phyloP scores from a whole-genome alignment of 1,140 invertebrate genomes.

The Orchesella cincta region DNA sequence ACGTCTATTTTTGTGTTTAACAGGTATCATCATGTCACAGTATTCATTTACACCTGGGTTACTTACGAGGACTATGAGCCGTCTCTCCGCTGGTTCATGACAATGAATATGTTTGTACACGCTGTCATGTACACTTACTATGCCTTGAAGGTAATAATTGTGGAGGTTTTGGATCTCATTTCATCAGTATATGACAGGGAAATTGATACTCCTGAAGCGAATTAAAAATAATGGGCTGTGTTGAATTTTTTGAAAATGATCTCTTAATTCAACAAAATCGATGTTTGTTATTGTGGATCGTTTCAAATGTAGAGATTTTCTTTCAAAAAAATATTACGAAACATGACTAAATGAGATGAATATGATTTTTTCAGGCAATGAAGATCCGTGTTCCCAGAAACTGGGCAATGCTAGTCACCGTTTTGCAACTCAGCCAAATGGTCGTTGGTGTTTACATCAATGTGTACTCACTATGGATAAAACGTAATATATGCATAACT shows the following conservation, averaged over 20 bases:
- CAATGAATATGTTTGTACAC: slow-evolving; percentile 62
- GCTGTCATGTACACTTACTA: slow-evolving; percentile 59
- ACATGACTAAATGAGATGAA: too few species aligned
- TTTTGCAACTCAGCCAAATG: slow-evolving; percentile 61
- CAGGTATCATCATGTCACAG: slow-evolving; percentile 59
- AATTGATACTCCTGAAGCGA: too few species aligned
- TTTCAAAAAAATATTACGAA: too few species aligned
- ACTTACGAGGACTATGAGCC: slow-evolving; percentile 58
- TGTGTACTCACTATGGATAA: slow-evolving; percentile 47
- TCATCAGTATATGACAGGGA: too few species aligned
- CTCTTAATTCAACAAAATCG: too few species aligned
- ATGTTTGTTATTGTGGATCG: too few species aligned
- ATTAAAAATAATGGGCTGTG: too few species aligned
- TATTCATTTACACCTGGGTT: slow-evolving; percentile 61
- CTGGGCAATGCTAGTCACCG: slow-evolving; percentile 61
- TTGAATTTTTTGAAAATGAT: too few species aligned
- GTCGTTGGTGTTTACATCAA: slow-evolving; percentile 55
- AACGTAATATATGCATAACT: slow-evolving; percentile 37
- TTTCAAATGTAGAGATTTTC: too few species aligned
- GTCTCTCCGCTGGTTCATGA: slow-evolving; percentile 59
- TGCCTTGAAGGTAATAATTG: slow-evolving; percentile 49
- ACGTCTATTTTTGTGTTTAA: background rate
- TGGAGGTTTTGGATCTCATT: too few species aligned
- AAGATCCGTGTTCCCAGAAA: slow-evolving; percentile 57
- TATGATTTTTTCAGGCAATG: slow-evolving; percentile 55